Evolutionary conservation across 64 coral and sea anemone species (phyloP).

Genomic region (Pachyseris speciosa): DNA sequence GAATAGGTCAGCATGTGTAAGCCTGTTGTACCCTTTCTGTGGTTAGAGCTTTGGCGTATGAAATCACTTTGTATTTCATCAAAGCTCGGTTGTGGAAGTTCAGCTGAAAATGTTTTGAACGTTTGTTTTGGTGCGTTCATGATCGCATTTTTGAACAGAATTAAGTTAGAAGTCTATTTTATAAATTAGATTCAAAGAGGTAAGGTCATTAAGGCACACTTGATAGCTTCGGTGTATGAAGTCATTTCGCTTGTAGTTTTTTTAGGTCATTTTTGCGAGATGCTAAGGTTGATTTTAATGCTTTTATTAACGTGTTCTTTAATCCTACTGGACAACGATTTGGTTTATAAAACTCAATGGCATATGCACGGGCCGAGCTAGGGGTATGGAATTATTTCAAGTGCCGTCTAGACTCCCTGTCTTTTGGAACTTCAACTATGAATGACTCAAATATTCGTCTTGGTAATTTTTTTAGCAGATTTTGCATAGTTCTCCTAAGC

Average conservation of each 20-base stretch:
- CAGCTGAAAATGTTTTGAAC: too few species aligned
- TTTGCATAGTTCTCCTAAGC: background rate
- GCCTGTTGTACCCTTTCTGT: too few species aligned
- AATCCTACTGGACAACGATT: too few species aligned
- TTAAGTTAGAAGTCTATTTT: background rate
- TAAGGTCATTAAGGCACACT: background rate
- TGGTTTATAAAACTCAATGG: background rate
- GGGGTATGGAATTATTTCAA: background rate
- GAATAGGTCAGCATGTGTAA: too few species aligned
- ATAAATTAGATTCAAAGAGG: background rate
- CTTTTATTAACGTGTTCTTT: too few species aligned
- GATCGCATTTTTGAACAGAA: too few species aligned
- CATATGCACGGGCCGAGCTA: background rate
- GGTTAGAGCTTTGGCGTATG: too few species aligned
- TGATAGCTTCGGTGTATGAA: background rate
- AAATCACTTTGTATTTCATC: too few species aligned
- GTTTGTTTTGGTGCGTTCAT: too few species aligned
- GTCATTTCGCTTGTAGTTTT: background rate
- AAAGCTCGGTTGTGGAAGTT: too few species aligned
- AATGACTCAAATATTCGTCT: background rate
- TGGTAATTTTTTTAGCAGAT: background rate
- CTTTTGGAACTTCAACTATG: background rate
- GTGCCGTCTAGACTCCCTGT: background rate
- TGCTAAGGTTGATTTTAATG: too few species aligned
- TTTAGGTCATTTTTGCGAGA: too few species aligned